Base-by-base conservation (phyloP, 2,797 vertebrate species). In the Chelon labrosus region DNA sequence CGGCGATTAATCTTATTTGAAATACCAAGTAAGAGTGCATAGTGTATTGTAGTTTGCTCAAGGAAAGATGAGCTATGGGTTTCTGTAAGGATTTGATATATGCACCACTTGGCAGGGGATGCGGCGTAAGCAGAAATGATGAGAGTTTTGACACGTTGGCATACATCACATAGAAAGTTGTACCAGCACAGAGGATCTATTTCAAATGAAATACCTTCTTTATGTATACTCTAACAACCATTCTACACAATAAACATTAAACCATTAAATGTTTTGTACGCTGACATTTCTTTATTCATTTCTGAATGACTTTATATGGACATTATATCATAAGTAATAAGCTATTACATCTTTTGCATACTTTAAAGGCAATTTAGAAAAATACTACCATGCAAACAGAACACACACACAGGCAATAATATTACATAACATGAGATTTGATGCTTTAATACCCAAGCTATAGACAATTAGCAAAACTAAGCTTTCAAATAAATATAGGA, bases 101-200 rank as follows among this genome's bases (percentile, higher is more conserved):
- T 93, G 84, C 87, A 65, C 73, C 77, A 60, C 85, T 88, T 88
- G 86, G 87, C 86, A 83, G 80, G 63, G 68, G 75, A 84, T 91
- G 89, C 87, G 47, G 83, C 27, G 88, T 90, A 88, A 92, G 86
- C 92, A 92, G 88, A 93, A 92, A 89, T 86, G 90, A 92, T 91
- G 91, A 88, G 82, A 73, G 75, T 54, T 53, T 70, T 89, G 91
- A 88, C 86, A 90, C 70, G 11, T 77, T 80, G 82, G 76, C 85
- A 90, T 92, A 73, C 71, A 92, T 91, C 85, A 92, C 66, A 79
- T 57, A 60, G 65, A 79, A 77, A 71, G 83, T 57, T 79, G 72
- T 52, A 76, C 62, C 79, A 58, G 76, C 80, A 66, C 63, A 54
- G 49, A 77, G 58, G 73, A 86, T 87, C 70, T 82, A 84, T 89